These are phyloP conservation scores for Erpornis zantholeuca DNA, from an alignment of 2,113 vertebrate genomes.

Conservation along the genomic window DNA sequence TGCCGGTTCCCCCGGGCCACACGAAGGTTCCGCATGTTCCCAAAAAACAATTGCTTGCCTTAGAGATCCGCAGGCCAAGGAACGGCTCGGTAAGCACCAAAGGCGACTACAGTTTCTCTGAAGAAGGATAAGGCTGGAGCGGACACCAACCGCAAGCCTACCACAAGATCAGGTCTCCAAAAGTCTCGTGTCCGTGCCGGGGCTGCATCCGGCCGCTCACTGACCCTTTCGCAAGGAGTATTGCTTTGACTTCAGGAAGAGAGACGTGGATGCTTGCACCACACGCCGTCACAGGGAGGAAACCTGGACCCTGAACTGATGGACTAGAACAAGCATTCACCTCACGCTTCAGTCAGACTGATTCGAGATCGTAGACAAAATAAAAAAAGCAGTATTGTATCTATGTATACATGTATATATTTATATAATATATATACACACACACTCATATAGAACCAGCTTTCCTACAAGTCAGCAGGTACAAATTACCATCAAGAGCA, in stretches of 20 bases:
- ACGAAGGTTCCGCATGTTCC: not conserved
- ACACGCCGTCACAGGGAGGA: not conserved
- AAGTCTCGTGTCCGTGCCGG: not conserved
- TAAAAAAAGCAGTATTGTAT: constrained; percentile 73
- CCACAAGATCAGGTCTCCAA: constrained; percentile 25
- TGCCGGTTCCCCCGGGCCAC: not conserved
- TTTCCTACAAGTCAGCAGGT: constrained; percentile 75
- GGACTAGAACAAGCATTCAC: constrained; percentile 46
- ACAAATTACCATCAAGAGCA: constrained; percentile 64
- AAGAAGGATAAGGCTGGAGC: constrained; percentile 67
- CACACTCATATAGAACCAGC: constrained; percentile 56
- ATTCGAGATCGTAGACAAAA: constrained; percentile 55
- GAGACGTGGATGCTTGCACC: constrained; percentile 45
- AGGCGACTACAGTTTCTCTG: constrained; percentile 67
- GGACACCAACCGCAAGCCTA: constrained; percentile 45
- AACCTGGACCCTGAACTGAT: constrained; percentile 27
- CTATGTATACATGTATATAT: constrained; percentile 79
- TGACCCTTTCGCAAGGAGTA: constrained; percentile 62
- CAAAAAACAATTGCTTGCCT: constrained; percentile 59
- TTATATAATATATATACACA: constrained; percentile 78
- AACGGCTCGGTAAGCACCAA: constrained; percentile 69
- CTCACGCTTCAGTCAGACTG: constrained; percentile 59
- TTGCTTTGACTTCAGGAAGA: constrained; percentile 75
- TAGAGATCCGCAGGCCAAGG: constrained; percentile 50
- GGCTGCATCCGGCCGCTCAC: not conserved